phyloP scores from a whole-genome alignment of 1,140 invertebrate species.

The Neomicropteryx cornuta region DNA sequence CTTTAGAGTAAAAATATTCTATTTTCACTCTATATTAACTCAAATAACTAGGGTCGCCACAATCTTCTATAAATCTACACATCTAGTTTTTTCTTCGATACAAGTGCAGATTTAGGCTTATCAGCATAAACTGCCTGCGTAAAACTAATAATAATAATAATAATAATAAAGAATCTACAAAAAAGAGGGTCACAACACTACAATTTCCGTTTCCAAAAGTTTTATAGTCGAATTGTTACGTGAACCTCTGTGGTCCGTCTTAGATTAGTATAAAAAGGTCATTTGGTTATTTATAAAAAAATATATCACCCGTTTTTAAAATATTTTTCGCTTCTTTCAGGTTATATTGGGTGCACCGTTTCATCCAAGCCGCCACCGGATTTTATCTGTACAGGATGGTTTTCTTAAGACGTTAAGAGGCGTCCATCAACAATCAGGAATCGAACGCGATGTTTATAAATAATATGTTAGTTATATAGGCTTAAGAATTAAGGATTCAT shows the following conservation, averaged over 20 bases:
- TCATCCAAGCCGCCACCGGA: conserved; percentile 30
- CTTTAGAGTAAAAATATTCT: conserved; percentile 2
- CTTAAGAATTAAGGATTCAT: no score
- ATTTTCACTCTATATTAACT: background rate
- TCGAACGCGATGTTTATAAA: no score
- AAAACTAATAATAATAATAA: no score
- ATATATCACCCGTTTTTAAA: background rate
- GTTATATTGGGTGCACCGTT: conserved; percentile 32
- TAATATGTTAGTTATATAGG: no score
- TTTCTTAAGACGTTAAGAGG: no score
- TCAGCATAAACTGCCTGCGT: no score
- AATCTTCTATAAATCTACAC: no score
- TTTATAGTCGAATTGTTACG: background rate
- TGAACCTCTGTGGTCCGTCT: conserved; percentile 3
- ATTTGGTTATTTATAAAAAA: conserved; percentile 4
- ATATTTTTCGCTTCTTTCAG: conserved; percentile 18
- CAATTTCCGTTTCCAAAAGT: no score
- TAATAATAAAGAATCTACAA: background rate
- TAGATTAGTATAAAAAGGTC: background rate
- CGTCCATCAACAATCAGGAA: no score
- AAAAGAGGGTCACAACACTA: no score
- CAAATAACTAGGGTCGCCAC: background rate
- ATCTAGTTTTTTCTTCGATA: no score
- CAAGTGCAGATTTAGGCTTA: no score
- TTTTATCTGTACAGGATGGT: conserved; percentile 31